phyloP scores from a whole-genome alignment of 2,888 invertebrate species.

The Stratiomys singularior region DNA sequence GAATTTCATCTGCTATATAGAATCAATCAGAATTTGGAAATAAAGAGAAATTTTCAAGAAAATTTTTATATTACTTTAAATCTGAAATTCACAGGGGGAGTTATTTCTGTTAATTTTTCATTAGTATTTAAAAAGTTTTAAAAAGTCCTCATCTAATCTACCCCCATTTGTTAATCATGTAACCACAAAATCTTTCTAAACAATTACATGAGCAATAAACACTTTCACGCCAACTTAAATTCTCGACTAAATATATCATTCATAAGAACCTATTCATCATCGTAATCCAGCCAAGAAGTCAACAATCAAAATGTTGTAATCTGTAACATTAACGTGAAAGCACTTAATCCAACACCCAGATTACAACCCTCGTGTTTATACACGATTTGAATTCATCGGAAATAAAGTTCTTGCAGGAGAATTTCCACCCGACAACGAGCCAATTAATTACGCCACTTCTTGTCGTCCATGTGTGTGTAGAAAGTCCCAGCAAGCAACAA shows the following conservation, averaged over 20 bases:
- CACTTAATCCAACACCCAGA: constrained; percentile 46
- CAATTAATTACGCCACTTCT: constrained; percentile 35
- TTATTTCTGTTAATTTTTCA: no score
- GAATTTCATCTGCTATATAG: no score
- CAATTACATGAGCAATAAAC: constrained; percentile 24
- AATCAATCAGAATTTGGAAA: no score
- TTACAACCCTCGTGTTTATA: constrained; percentile 32
- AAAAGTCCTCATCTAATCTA: no score
- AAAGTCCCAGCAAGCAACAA: constrained; percentile 12
- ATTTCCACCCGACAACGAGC: neutral
- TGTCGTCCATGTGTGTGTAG: constrained; percentile 1
- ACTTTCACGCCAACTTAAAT: neutral
- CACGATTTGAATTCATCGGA: constrained; percentile 45
- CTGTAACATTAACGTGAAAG: constrained; percentile 40
- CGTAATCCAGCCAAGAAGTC: constrained; percentile 30
- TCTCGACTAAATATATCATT: constrained; percentile 34
- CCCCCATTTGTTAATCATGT: neutral
- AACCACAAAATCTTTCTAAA: neutral
- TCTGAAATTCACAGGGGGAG: no score
- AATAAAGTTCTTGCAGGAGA: constrained; percentile 34
- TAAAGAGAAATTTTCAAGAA: no score
- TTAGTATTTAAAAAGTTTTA: no score
- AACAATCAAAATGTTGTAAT: constrained; percentile 45
- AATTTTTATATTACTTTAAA: no score
- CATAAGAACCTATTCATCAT: constrained; percentile 31